These are phyloP conservation scores for Neolamprologus tretocephalus DNA, from an alignment of 2,113 vertebrate species.

Conservation along the genomic window DNA sequence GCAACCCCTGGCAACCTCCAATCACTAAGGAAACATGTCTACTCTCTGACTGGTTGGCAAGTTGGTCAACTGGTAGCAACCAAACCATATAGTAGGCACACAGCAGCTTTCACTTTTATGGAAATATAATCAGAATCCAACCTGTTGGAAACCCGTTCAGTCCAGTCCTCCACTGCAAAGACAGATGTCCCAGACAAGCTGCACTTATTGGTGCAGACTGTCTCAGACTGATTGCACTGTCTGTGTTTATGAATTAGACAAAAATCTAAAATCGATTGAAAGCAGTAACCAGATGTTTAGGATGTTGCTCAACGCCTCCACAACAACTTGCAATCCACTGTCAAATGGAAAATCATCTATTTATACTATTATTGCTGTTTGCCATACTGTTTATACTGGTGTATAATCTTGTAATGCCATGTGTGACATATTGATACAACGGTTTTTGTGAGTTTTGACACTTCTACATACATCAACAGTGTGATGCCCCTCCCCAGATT, in stretches of 20 bases:
- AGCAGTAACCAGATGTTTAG: not conserved
- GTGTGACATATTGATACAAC: not conserved
- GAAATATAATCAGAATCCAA: not conserved
- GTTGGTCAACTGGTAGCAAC: not conserved
- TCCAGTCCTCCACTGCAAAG: not conserved
- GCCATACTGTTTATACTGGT: not conserved
- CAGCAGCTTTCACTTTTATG: not conserved
- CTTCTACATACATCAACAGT: not conserved
- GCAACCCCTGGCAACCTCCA: not conserved
- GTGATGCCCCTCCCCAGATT: not conserved
- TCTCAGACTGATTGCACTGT: not conserved
- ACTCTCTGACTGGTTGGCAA: not conserved
- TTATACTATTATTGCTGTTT: not conserved
- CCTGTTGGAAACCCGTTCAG: not conserved
- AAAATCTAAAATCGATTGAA: not conserved
- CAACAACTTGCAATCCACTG: not conserved
- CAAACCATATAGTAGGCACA: not conserved
- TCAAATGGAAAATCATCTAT: not conserved
- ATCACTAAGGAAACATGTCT: not conserved
- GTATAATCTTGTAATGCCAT: not conserved
- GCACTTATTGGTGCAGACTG: not conserved
- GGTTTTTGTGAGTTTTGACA: not conserved
- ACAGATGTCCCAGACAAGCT: not conserved
- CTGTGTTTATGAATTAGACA: not conserved
- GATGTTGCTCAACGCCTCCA: not conserved